Conservation (phyloP, 2,113 vertebrate genomes). For the Erpornis zantholeuca region DNA sequence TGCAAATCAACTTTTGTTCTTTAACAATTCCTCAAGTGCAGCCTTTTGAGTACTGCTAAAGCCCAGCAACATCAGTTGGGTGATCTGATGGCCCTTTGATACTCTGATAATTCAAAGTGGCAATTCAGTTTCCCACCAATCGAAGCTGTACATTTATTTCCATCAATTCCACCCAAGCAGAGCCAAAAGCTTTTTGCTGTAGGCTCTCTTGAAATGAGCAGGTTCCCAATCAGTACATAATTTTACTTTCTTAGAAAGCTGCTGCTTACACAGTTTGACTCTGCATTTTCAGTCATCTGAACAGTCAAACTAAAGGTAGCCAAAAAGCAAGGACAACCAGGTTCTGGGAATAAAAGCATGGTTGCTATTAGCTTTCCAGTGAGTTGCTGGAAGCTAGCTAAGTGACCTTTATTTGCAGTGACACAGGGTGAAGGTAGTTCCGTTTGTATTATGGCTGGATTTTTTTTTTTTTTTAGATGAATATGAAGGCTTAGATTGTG, state of each 20-base stretch:
- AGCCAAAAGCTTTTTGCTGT: neutral
- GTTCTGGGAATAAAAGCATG: neutral
- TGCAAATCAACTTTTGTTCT: neutral
- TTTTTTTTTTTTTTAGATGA: neutral
- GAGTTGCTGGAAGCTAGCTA: neutral
- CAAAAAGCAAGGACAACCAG: neutral
- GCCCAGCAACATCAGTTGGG: neutral
- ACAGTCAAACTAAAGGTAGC: neutral
- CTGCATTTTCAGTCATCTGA: neutral
- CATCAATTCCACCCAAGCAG: neutral
- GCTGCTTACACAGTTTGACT: neutral
- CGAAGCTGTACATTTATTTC: neutral
- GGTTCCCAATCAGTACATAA: neutral
- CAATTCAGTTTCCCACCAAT: rapidly evolving
- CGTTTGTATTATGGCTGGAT: neutral
- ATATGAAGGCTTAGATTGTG: neutral
- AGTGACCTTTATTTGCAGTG: neutral
- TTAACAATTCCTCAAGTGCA: neutral
- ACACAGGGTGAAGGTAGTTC: neutral
- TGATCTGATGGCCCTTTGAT: neutral
- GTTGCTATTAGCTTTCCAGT: neutral
- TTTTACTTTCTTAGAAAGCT: neutral
- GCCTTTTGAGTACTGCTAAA: neutral
- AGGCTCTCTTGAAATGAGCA: rapidly evolving
- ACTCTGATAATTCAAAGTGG: neutral